phyloP scores from a whole-genome alignment of 2,888 invertebrate species.

The Rotaria macrura region DNA sequence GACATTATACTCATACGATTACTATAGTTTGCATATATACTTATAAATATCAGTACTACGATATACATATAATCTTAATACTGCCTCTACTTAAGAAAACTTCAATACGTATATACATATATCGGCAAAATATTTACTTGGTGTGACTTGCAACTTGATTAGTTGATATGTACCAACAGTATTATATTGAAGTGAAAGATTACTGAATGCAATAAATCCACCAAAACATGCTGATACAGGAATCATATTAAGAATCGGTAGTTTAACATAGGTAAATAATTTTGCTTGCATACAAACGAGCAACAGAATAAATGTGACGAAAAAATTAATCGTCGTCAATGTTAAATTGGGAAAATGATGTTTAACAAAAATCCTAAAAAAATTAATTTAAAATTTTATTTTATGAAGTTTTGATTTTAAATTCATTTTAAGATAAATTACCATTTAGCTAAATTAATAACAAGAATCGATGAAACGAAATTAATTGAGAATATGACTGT shows the following conservation, averaged over 20 bases:
- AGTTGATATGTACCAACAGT: constrained; percentile 16
- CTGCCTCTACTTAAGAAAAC: too few species aligned
- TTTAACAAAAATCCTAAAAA: background rate
- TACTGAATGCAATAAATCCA: constrained; percentile 13
- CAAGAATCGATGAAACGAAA: constrained; percentile 5
- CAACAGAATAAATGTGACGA: background rate
- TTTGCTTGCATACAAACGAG: background rate
- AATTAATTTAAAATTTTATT: background rate
- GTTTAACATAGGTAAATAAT: background rate
- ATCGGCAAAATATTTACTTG: background rate
- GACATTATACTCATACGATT: too few species aligned
- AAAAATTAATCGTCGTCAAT: background rate
- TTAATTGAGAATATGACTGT: background rate
- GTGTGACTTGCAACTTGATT: constrained; percentile 11
- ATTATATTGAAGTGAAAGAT: background rate
- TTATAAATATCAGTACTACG: too few species aligned
- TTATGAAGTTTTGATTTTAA: background rate
- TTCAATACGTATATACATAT: too few species aligned
- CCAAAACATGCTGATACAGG: background rate
- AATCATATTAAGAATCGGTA: background rate
- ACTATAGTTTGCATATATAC: too few species aligned
- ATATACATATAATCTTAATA: too few species aligned
- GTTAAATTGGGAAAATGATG: constrained; percentile 18
- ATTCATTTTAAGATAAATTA: background rate
- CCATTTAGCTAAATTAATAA: constrained; percentile 20